A percentile compares a stretch with the other conserved stretches of the same genome.
These are phyloP conservation scores for Nibea coibor DNA, from an alignment of 2,113 vertebrate genomes.

Conservation along the genomic window DNA sequence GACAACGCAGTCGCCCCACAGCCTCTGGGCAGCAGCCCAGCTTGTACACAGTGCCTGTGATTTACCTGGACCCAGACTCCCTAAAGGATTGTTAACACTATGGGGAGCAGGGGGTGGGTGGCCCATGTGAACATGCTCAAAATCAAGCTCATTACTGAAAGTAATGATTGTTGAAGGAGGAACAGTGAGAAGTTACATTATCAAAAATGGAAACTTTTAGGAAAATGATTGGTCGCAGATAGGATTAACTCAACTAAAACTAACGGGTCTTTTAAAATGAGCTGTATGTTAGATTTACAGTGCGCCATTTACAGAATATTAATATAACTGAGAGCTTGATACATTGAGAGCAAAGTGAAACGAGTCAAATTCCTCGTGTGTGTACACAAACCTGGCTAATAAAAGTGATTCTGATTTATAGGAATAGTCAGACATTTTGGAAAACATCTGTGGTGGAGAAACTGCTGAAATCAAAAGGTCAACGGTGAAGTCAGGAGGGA, in stretches of 20 bases:
- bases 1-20: conserved; percentile 31
- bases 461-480: too few relatives aligned
- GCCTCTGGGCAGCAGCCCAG: conserved; percentile 60
- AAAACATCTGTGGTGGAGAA: background rate
- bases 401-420: background rate
- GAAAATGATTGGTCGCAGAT: background rate
- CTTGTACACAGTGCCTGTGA: conserved; percentile 36
- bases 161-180: conserved; percentile 10
- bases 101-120: background rate
- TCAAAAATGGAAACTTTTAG: background rate
- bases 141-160: conserved; percentile 38
- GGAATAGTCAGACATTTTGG: background rate
- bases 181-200: background rate
- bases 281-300: too few relatives aligned
- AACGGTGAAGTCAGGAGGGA: too few relatives aligned
- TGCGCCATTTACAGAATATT: too few relatives aligned
- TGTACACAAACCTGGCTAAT: too few relatives aligned
- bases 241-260: background rate
- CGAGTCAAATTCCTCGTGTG: too few relatives aligned
- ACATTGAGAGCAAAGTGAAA: too few relatives aligned
- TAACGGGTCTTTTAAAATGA: background rate
- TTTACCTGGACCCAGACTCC: conserved; percentile 57
- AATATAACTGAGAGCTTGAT: too few relatives aligned
- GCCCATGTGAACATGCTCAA: conserved; percentile 28
- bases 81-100: conserved; percentile 40